phyloP scores from a whole-genome alignment of 2,797 vertebrate species.

The Telmatherina bonti region DNA sequence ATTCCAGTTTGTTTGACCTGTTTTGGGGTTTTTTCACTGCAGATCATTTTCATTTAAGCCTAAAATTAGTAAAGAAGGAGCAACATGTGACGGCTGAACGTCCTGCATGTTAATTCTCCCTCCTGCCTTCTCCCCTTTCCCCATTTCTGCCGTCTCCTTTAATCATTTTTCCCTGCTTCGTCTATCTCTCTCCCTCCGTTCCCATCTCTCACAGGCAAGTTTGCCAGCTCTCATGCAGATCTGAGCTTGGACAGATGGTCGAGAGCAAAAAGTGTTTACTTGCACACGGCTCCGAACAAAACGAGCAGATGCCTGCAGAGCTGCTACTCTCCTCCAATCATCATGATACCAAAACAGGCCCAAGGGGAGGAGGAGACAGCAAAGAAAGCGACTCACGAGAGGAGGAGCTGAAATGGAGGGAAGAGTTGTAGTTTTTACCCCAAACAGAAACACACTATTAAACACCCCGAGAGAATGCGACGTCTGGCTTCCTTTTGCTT shows the following conservation, averaged over 20 bases:
- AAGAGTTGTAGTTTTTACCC: background rate
- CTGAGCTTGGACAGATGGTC: constrained; percentile 79
- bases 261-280: constrained; percentile 74
- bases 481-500: constrained; percentile 19
- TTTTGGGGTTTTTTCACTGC: background rate
- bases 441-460: background rate
- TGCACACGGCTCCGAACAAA: constrained; percentile 69
- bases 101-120: constrained; percentile 6
- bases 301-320: constrained; percentile 79
- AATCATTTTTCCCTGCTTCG: background rate
- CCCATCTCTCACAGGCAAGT: constrained; percentile 38
- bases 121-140: background rate
- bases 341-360: constrained; percentile 53
- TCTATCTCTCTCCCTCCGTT: constrained; percentile 13
- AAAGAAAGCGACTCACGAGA: background rate
- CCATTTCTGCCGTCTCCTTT: background rate
- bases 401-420: constrained; percentile 3
- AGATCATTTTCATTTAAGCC: background rate
- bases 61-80: background rate
- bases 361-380: constrained; percentile 33
- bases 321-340: constrained; percentile 55
- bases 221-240: constrained; percentile 70
- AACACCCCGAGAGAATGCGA: background rate
- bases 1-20: background rate
- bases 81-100: constrained; percentile 16